phyloP scores from a whole-genome alignment of 2,797 vertebrate genomes.

The Ibycter americanus region DNA sequence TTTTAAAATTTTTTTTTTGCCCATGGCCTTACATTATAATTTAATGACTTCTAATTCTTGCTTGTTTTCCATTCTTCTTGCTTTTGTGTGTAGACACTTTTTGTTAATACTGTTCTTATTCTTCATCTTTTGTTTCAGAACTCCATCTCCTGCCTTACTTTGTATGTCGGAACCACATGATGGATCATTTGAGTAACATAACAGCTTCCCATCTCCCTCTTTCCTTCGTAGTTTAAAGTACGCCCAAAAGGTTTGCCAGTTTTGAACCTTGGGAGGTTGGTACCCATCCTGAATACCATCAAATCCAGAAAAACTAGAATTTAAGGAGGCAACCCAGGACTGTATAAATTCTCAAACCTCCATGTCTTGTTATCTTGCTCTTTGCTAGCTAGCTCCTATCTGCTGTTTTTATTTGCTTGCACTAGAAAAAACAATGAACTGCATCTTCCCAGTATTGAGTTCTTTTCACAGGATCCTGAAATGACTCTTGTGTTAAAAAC shows the following conservation, averaged over 20 bases:
- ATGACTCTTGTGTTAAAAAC: not conserved
- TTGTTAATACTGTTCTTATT: slow-evolving; percentile 66
- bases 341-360: not conserved
- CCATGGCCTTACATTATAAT: not conserved
- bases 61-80: slow-evolving; percentile 26
- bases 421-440: not conserved
- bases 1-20: not conserved
- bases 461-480: not conserved
- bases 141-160: slow-evolving; percentile 60
- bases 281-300: not conserved
- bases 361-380: not conserved
- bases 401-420: not conserved
- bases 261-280: not conserved
- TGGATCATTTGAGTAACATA: slow-evolving; percentile 61
- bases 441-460: not conserved
- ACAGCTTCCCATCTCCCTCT: slow-evolving; percentile 48
- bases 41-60: not conserved
- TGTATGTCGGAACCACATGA: slow-evolving; percentile 44
- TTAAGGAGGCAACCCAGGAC: not conserved
- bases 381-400: not conserved
- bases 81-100: not conserved
- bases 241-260: slow-evolving; percentile 4
- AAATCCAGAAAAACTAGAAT: not conserved
- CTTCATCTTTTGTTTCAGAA: slow-evolving; percentile 70
- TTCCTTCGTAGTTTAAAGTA: slow-evolving; percentile 50